These are phyloP conservation scores for Carabus problematicus DNA, from an alignment of 2,888 invertebrate species.

Conservation along the genomic window DNA sequence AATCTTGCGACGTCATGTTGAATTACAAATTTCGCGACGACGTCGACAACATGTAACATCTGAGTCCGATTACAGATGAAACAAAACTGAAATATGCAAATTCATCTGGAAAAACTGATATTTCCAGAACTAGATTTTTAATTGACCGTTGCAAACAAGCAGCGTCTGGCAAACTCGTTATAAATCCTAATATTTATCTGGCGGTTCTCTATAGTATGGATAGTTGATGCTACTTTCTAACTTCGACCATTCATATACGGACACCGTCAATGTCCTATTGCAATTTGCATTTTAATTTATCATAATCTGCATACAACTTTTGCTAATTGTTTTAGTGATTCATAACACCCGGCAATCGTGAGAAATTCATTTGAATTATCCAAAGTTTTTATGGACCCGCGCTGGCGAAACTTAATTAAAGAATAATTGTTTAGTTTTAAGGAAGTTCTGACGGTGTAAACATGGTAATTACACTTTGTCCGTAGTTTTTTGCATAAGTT, in stretches of 20 bases:
- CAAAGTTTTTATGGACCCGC: constrained; percentile 34
- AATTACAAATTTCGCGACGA: constrained; percentile 24
- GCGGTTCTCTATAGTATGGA: too few relatives aligned
- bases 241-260: too few relatives aligned
- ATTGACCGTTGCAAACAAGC: constrained; percentile 10
- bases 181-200: too few relatives aligned
- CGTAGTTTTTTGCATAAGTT: too few relatives aligned
- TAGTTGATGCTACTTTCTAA: background rate
- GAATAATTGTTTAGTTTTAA: too few relatives aligned
- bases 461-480: too few relatives aligned
- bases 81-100: constrained; percentile 29
- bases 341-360: constrained; percentile 21
- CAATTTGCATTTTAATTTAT: constrained; percentile 40
- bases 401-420: constrained; percentile 19
- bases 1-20: background rate
- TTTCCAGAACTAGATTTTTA: constrained; percentile 20
- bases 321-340: constrained; percentile 40
- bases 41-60: constrained; percentile 15
- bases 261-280: background rate
- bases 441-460: too few relatives aligned
- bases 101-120: constrained; percentile 20
- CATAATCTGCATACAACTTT: constrained; percentile 40
- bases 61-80: background rate
- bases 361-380: constrained; percentile 38
- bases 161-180: constrained; percentile 12